Conservation (phyloP, 2,888 invertebrate genomes). For the Drosophila demipolita region DNA sequence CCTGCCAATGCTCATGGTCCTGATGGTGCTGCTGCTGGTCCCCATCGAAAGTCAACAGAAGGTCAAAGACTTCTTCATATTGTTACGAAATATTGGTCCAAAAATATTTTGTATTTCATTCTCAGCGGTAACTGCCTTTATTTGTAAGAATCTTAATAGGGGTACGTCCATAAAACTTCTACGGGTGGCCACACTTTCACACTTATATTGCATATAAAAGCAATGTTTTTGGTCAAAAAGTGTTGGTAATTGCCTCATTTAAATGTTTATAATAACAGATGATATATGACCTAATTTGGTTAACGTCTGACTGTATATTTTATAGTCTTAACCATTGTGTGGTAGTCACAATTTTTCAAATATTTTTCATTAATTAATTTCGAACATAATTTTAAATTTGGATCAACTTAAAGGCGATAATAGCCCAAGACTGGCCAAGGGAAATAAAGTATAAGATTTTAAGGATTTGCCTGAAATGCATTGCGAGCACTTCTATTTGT, state of each 20-base stretch:
- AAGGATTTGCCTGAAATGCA: slow-evolving; percentile 10
- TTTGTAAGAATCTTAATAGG: slow-evolving; percentile 1
- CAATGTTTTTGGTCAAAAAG: slow-evolving; percentile 16
- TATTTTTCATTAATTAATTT: background rate
- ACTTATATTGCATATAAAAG: slow-evolving; percentile 42
- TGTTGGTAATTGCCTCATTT: slow-evolving; percentile 57
- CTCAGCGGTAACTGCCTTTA: background rate
- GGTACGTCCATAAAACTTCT: slow-evolving; percentile 7
- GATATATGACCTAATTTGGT: slow-evolving; percentile 29
- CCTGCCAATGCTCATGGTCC: slow-evolving; percentile 2
- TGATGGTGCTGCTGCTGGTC: slow-evolving; percentile 1
- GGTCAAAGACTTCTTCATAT: slow-evolving; percentile 14
- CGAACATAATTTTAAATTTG: background rate
- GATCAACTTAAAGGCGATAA: background rate
- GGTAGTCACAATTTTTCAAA: background rate
- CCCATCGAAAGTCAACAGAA: slow-evolving; percentile 52
- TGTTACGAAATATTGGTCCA: slow-evolving; percentile 10
- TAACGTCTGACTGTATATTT: slow-evolving; percentile 1
- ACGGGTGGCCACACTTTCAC: slow-evolving; percentile 38
- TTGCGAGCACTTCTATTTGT: background rate
- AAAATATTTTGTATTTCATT: slow-evolving; percentile 6
- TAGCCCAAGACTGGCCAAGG: background rate
- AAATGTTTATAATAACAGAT: slow-evolving; percentile 33
- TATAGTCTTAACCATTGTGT: slow-evolving; percentile 2
- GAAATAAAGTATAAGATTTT: background rate